Evolutionary conservation across 2,888 invertebrate species (phyloP), one percentile per base, ranked within the genome.

Genomic region (Sthenelais limicola): DNA sequence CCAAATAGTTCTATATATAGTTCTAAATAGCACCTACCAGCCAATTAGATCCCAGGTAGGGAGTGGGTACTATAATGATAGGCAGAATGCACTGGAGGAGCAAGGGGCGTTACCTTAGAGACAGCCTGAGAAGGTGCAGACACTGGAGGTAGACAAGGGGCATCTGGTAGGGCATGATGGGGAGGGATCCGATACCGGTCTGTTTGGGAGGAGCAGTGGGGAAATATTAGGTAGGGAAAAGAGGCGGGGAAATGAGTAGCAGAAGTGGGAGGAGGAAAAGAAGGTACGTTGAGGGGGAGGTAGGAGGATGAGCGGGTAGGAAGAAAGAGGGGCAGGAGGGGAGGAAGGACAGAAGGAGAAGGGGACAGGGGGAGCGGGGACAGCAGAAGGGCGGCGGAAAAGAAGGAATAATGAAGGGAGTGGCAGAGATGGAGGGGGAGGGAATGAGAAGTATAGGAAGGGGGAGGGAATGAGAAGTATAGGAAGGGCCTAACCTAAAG

Each of bases 221-320:
- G 26, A 38, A 43, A 43, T 35, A 35, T 62, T 35, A 24, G 62
- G 43, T 24, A 38, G 35, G 62, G 62, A 12, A 24, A 62, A 38
- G 62, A 38, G 62, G 9, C 38, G 35, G n/a, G n/a, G 62, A 38
- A 38, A 62, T 24, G 62, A 4, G 21, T 35, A 38, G 62, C 32
- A 33, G 30, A 5, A 21, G 12, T 56, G 56, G 18, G 56, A 56
- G 32, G 18, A 33, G 30, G 32, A 7, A 33, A 32, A 33, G 56
- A 56, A 18, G 32, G 32, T 33, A 33, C 56, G 56, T 21, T 56
- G 32, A 28, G 32, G 32, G 56, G 3, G 18, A 56, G 56, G 21
- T 18, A 28, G 30, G 30, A 33, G 30, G 9, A 15, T 56, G 56
- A 32, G 3, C 56, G 56, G 32, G 56, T 32, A n/a, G n/a, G n/a